These are phyloP conservation scores for Rallus limicola DNA, from an alignment of 2,113 vertebrate species.

Conservation along the genomic window DNA sequence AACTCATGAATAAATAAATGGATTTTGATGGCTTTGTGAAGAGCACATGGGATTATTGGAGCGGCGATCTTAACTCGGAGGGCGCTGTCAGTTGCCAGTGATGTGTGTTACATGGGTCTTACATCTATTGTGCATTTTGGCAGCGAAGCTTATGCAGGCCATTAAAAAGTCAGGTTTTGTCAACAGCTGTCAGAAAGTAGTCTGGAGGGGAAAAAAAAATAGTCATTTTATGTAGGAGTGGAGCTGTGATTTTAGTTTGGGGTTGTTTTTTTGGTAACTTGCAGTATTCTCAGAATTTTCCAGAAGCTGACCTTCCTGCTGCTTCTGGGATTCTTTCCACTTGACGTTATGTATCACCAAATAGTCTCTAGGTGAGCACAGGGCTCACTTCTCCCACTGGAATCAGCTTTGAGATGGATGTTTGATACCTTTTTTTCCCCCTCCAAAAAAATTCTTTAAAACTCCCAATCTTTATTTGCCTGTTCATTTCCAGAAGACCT, in stretches of 20 bases:
- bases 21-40: not conserved
- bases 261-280: not conserved
- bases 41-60: not conserved
- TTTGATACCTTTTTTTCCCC: not conserved
- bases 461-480: not conserved
- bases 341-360: rapidly evolving
- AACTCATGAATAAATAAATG: not conserved
- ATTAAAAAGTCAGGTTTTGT: not conserved
- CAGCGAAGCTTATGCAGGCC: not conserved
- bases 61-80: not conserved
- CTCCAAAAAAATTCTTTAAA: not conserved
- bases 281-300: not conserved
- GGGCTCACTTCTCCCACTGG: not conserved
- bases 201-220: not conserved
- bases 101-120: not conserved
- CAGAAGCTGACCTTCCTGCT: not conserved
- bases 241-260: not conserved
- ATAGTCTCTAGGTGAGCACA: not conserved
- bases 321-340: not conserved
- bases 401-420: not conserved
- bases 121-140: not conserved
- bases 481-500: not conserved
- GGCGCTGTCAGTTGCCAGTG: not conserved
- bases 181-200: not conserved
- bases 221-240: not conserved